Conservation (phyloP, 2,797 vertebrate species). For the Neoniphon sammara region DNA sequence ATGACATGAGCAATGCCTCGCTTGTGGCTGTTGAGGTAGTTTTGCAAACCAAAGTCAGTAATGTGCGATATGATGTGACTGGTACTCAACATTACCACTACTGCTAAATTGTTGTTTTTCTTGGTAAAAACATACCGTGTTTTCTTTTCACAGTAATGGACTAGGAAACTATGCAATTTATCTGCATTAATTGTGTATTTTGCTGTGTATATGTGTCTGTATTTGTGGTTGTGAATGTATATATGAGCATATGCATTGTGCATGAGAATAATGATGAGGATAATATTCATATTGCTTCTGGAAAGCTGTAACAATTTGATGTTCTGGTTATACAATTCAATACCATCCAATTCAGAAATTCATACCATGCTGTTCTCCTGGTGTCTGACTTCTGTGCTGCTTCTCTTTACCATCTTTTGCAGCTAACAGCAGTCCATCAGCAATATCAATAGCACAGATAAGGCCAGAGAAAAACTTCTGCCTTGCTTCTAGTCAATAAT, state of each 20-base stretch:
- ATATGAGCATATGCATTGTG: neutral
- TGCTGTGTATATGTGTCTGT: constrained; percentile 1
- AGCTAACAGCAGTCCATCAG: neutral
- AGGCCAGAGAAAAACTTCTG: neutral
- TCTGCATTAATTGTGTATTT: constrained; percentile 7
- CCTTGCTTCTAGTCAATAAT: neutral
- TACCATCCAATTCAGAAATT: neutral
- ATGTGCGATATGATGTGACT: constrained; percentile 83
- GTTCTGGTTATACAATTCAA: constrained; percentile 10
- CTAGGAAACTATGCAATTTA: constrained; percentile 7
- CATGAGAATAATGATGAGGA: neutral
- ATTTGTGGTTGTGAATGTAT: no score
- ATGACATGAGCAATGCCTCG: constrained; percentile 93
- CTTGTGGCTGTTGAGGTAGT: constrained; percentile 85
- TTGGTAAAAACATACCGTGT: constrained; percentile 73
- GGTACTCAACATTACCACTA: constrained; percentile 68
- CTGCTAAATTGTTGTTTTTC: constrained; percentile 81
- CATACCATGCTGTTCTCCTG: constrained; percentile 13
- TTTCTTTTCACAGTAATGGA: constrained; percentile 72
- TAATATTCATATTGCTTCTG: neutral
- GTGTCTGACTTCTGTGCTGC: constrained; percentile 3
- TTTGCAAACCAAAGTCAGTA: constrained; percentile 83
- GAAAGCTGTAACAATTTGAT: neutral
- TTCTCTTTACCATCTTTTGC: constrained; percentile 1
- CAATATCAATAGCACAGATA: neutral